Conservation (phyloP, 1,140 invertebrate species). For the Sinonovacula constricta region DNA sequence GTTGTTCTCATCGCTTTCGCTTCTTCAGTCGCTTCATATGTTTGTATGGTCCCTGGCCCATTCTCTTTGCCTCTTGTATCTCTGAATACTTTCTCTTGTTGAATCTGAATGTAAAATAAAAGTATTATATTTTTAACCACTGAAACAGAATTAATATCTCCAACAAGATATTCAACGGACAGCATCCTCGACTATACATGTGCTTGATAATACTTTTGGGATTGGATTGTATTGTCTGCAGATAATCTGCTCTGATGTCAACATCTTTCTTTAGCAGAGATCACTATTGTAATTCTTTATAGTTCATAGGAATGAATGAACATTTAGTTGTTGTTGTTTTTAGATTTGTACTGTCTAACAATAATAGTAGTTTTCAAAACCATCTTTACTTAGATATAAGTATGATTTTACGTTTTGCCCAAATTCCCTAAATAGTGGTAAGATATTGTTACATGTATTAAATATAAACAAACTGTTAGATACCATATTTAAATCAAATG, state of each 20-base stretch:
- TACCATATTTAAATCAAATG: too few species aligned
- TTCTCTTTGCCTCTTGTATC: slow-evolving; percentile 86
- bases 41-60: slow-evolving; percentile 80
- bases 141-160: background rate
- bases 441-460: too few species aligned
- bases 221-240: background rate
- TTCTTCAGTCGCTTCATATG: slow-evolving; percentile 81
- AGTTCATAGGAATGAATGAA: too few species aligned
- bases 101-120: slow-evolving; percentile 62
- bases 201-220: background rate
- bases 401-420: too few species aligned
- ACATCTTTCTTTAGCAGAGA: too few species aligned
- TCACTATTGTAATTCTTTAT: background rate
- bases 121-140: background rate
- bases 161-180: background rate
- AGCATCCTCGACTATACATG: background rate
- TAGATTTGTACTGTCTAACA: too few species aligned
- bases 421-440: too few species aligned
- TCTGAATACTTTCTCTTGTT: slow-evolving; percentile 91
- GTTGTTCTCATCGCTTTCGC: too few species aligned
- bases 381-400: too few species aligned
- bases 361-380: too few species aligned
- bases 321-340: too few species aligned
- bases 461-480: too few species aligned
- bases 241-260: background rate